Evolutionary conservation across 2,113 vertebrate species (phyloP).

Genomic region (Brienomyrus brachyistius): DNA sequence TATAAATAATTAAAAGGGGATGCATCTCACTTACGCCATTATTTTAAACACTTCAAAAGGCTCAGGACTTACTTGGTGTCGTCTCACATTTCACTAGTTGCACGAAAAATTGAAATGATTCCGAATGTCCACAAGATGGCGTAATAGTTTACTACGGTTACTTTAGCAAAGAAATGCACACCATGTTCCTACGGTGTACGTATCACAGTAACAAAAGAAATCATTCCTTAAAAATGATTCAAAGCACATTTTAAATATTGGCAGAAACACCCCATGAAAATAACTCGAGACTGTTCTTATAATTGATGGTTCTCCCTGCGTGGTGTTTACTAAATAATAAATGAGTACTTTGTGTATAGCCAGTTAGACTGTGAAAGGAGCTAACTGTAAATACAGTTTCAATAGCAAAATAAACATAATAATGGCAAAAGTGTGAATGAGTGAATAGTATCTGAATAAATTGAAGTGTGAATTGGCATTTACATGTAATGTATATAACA

Average conservation of each 20-base stretch:
- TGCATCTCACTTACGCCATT: neutral
- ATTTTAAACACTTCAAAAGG: neutral
- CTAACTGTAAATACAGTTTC: neutral
- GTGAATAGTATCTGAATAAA: neutral
- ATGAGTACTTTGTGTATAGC: neutral
- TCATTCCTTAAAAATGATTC: neutral
- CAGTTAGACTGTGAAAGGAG: neutral
- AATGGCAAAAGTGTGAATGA: neutral
- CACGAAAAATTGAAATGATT: neutral
- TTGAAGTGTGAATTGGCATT: neutral
- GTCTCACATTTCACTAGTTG: neutral
- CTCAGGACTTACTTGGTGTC: neutral
- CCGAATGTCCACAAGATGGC: conserved; percentile 10
- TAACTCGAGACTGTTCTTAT: neutral
- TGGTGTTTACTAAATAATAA: neutral
- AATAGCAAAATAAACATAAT: neutral
- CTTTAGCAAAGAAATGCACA: neutral
- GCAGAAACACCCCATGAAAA: neutral
- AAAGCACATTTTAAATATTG: neutral
- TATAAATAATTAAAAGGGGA: neutral
- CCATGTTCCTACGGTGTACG: neutral
- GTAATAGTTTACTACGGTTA: neutral
- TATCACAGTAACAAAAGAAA: neutral
- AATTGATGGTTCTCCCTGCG: neutral
- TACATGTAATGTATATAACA: neutral